phyloP scores from a whole-genome alignment of 2,797 vertebrate genomes.

The Liasis olivaceus region DNA sequence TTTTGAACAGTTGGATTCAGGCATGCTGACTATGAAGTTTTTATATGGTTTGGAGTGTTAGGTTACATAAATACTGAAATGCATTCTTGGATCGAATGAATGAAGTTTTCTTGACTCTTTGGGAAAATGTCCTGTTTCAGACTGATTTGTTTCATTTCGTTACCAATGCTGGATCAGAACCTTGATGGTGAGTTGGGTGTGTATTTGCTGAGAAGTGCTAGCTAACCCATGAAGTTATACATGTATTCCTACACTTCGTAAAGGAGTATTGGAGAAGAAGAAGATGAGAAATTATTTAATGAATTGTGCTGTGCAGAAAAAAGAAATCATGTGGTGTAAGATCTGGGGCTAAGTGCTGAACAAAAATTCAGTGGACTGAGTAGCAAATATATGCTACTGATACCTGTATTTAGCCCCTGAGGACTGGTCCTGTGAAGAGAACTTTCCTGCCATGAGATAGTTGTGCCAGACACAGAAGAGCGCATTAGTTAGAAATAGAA shows the following conservation, averaged over 20 bases:
- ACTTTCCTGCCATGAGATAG: neutral
- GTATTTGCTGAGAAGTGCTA: neutral
- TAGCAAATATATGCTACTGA: neutral
- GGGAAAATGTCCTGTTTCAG: conserved; percentile 8
- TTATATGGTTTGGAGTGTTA: conserved; percentile 62
- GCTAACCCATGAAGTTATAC: neutral
- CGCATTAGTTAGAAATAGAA: neutral
- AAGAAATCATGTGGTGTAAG: neutral
- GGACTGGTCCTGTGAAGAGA: neutral
- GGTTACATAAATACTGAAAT: conserved; percentile 63
- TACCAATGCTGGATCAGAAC: neutral
- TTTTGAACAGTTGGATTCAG: conserved; percentile 58
- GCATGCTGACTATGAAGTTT: conserved; percentile 60
- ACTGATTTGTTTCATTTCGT: conserved; percentile 8
- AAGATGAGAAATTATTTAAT: neutral
- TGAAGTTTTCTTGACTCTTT: conserved; percentile 36
- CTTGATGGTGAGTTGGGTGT: neutral
- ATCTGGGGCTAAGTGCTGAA: neutral
- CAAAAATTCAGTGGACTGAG: neutral
- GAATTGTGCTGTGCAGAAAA: neutral
- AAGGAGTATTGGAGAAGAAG: neutral
- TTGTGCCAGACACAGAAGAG: neutral
- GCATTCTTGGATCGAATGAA: conserved; percentile 60
- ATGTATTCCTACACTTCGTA: neutral
- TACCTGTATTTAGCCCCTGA: neutral